These are phyloP conservation scores for Heliconius hortense DNA, from an alignment of 2,888 invertebrate species.

Conservation along the genomic window DNA sequence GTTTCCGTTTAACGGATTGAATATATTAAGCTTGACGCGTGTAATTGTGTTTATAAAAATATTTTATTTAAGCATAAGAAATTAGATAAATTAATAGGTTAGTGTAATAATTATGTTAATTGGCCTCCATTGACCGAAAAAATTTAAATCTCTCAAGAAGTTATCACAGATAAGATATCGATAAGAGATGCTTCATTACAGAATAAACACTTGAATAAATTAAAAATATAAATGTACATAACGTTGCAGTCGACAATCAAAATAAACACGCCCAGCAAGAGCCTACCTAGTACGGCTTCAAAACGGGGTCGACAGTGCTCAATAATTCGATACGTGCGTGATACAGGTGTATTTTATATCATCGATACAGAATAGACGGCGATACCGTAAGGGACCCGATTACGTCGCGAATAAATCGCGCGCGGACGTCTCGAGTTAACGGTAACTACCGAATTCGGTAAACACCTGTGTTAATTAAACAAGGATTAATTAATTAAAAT, in stretches of 20 bases:
- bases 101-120: not conserved
- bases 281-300: conserved; percentile 25
- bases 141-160: not conserved
- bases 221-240: not conserved
- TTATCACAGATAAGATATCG: conserved; percentile 1
- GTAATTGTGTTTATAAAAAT: not conserved
- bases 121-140: not conserved
- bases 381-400: conserved; percentile 73
- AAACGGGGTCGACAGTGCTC: conserved; percentile 36
- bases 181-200: not conserved
- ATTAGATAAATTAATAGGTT: not conserved
- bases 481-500: conserved; percentile 44
- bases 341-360: conserved; percentile 40
- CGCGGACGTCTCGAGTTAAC: conserved; percentile 60
- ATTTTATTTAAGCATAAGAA: not conserved
- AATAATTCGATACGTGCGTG: conserved; percentile 38
- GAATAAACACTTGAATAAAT: not conserved
- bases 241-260: conserved; percentile 21
- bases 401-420: conserved; percentile 74
- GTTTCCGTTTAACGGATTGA: conserved; percentile 44
- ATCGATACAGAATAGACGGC: conserved; percentile 49
- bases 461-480: conserved; percentile 48
- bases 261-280: conserved; percentile 15
- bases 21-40: conserved; percentile 19
- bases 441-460: conserved; percentile 69